Conservation (phyloP, 2,797 vertebrate species). For the Periophthalmus magnuspinnatus region DNA sequence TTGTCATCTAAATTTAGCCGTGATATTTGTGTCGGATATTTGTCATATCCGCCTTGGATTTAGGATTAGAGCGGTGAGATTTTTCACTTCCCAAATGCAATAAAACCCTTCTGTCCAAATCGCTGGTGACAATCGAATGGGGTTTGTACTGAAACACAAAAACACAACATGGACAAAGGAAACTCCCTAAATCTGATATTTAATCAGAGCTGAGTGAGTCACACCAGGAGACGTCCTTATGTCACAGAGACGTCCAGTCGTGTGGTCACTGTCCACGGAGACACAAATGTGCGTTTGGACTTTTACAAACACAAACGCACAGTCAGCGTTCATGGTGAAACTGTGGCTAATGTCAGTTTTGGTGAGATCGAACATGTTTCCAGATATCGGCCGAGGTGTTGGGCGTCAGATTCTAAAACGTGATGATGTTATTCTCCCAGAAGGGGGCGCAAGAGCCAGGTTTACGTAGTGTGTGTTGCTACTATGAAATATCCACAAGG, state of each 20-base stretch:
- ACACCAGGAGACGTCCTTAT: constrained; percentile 32
- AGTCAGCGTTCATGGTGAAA: neutral
- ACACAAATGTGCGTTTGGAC: neutral
- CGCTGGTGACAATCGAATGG: neutral
- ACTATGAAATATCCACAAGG: too few species aligned
- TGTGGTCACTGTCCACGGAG: constrained; percentile 11
- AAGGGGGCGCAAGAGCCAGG: too few species aligned
- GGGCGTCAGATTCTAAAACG: too few species aligned
- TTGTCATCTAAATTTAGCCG: constrained; percentile 12
- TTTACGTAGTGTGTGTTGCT: too few species aligned
- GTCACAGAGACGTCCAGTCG: constrained; percentile 29
- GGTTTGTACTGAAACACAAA: constrained; percentile 5
- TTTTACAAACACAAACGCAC: neutral
- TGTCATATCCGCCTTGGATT: constrained; percentile 15
- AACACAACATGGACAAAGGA: neutral
- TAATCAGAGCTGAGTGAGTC: constrained; percentile 25
- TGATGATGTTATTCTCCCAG: too few species aligned
- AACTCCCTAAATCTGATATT: constrained; percentile 6
- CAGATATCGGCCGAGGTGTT: too few species aligned
- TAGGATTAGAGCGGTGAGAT: constrained; percentile 22
- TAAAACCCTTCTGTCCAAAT: constrained; percentile 10
- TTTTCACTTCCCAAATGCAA: constrained; percentile 11
- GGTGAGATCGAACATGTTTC: too few species aligned
- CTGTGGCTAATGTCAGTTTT: too few species aligned
- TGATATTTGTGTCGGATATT: constrained; percentile 18